These are phyloP conservation scores for Spilarctia lutea DNA, from an alignment of 2,888 invertebrate species.

Conservation along the genomic window DNA sequence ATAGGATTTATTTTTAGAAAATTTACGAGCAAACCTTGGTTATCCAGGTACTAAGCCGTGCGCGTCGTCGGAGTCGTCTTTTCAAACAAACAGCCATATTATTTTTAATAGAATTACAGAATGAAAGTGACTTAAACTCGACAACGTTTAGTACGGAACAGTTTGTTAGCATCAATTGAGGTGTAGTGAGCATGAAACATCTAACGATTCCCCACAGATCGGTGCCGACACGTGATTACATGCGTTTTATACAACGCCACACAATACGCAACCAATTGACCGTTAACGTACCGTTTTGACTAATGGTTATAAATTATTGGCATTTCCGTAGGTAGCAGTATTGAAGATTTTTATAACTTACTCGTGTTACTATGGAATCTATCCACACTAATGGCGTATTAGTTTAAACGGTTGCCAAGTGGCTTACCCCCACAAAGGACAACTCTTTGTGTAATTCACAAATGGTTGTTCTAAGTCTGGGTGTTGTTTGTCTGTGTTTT, in stretches of 20 bases:
- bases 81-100: too few relatives aligned
- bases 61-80: too few relatives aligned
- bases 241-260: slow-evolving; percentile 35
- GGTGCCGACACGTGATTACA: slow-evolving; percentile 37
- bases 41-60: too few relatives aligned
- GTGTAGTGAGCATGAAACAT: slow-evolving; percentile 58
- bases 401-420: too few relatives aligned
- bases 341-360: not conserved
- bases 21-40: too few relatives aligned
- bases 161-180: slow-evolving; percentile 66
- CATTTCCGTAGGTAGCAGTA: not conserved
- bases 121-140: slow-evolving; percentile 25
- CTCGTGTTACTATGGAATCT: not conserved
- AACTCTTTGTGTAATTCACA: too few relatives aligned
- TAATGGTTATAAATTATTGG: slow-evolving; percentile 14
- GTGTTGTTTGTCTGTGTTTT: too few relatives aligned
- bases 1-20: too few relatives aligned
- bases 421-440: too few relatives aligned
- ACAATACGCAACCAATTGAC: slow-evolving; percentile 35
- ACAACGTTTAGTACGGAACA: slow-evolving; percentile 40
- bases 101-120: not conserved
- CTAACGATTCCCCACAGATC: slow-evolving; percentile 57
- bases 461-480: too few relatives aligned
- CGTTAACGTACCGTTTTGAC: slow-evolving; percentile 18
- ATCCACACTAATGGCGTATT: not conserved